phyloP scores from a whole-genome alignment of 2,797 vertebrate genomes.

The Diceros bicornis region DNA sequence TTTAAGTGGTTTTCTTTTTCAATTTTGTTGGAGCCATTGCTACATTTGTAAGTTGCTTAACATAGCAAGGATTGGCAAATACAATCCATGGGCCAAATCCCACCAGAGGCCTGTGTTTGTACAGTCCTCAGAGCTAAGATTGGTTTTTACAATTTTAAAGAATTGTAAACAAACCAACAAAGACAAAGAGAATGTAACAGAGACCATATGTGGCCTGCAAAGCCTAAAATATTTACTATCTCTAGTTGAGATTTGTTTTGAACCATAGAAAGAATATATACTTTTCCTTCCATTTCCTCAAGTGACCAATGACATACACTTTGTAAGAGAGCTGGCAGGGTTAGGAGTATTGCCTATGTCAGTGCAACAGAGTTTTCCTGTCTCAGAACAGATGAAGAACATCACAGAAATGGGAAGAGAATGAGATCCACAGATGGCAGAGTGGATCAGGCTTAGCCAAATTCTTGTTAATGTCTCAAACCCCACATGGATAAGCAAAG shows the following conservation, averaged over 20 bases:
- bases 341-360: neutral
- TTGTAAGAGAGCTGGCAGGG: neutral
- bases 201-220: neutral
- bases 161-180: conserved; percentile 1
- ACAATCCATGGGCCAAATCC: neutral
- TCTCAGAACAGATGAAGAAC: conserved; percentile 56
- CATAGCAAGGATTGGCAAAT: neutral
- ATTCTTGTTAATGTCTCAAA: conserved; percentile 74
- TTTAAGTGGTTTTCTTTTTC: neutral
- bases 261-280: neutral
- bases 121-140: neutral
- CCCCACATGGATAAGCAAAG: conserved; percentile 79
- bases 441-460: conserved; percentile 81
- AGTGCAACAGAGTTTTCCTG: conserved; percentile 38
- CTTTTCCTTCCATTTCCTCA: neutral
- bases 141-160: conserved; percentile 1
- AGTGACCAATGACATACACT: neutral
- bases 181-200: neutral
- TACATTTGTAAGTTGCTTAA: neutral
- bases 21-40: neutral
- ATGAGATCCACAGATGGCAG: conserved; percentile 78
- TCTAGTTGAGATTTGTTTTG: neutral
- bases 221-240: conserved; percentile 13
- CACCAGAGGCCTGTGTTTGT: neutral
- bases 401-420: conserved; percentile 78